phyloP scores from a whole-genome alignment of 1,140 invertebrate genomes.

The Laupala kohalensis region DNA sequence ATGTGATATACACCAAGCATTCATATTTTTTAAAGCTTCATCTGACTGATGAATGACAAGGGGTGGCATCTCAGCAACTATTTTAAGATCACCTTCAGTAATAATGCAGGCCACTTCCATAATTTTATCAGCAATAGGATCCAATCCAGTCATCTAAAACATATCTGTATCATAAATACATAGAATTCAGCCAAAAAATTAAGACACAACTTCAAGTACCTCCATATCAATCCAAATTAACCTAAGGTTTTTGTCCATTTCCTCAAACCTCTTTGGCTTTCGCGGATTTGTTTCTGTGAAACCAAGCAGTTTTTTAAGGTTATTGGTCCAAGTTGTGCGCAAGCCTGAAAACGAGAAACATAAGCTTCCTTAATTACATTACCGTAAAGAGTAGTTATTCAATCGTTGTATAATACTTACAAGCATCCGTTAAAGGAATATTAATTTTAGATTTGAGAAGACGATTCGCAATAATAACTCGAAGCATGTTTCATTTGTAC shows the following conservation, averaged over 20 bases:
- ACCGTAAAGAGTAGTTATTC: neutral
- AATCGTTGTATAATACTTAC: neutral
- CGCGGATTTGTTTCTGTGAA: neutral
- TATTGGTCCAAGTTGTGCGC: too few relatives aligned
- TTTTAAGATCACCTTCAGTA: constrained; percentile 67
- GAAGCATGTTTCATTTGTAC: too few relatives aligned
- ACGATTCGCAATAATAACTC: too few relatives aligned
- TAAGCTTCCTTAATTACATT: neutral
- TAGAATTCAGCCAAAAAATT: neutral
- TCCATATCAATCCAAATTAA: neutral
- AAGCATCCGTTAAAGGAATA: neutral
- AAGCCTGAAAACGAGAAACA: neutral
- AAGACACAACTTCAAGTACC: neutral
- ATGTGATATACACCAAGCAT: constrained; percentile 64
- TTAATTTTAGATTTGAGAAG: too few relatives aligned
- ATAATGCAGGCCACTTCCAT: constrained; percentile 80
- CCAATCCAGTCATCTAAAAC: constrained; percentile 61
- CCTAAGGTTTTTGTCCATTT: neutral
- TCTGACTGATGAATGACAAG: constrained; percentile 72
- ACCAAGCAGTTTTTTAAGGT: neutral
- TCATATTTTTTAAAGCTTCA: constrained; percentile 60
- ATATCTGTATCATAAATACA: neutral
- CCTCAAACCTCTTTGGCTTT: too few relatives aligned
- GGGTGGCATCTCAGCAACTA: constrained; percentile 61
- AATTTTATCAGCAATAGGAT: constrained; percentile 63